These are phyloP conservation scores for Acromyrmex charruanus DNA, from an alignment of 1,140 invertebrate genomes.

Conservation along the genomic window DNA sequence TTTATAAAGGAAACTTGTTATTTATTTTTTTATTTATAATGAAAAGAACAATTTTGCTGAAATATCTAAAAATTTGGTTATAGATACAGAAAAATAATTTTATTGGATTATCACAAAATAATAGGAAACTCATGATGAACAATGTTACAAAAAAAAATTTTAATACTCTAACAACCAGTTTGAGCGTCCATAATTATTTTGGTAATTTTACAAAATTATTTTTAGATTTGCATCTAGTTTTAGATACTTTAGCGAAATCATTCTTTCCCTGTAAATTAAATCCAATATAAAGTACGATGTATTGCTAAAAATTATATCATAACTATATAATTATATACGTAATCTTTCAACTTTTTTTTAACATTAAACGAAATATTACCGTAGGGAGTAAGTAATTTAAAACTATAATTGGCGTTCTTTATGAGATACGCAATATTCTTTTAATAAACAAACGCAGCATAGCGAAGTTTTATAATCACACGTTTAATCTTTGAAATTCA, in stretches of 20 bases:
- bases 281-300: neutral
- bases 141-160: too few relatives aligned
- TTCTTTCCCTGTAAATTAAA: neutral
- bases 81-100: too few relatives aligned
- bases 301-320: neutral
- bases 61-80: too few relatives aligned
- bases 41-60: too few relatives aligned
- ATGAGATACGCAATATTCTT: neutral
- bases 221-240: too few relatives aligned
- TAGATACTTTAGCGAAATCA: too few relatives aligned
- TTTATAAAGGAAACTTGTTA: neutral
- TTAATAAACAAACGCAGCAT: neutral
- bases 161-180: too few relatives aligned
- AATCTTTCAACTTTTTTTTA: neutral
- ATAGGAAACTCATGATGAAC: too few relatives aligned
- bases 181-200: too few relatives aligned
- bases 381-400: neutral
- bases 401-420: neutral
- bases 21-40: slow-evolving; percentile 5
- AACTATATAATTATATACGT: neutral
- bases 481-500: slow-evolving; percentile 42
- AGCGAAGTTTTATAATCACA: neutral
- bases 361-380: neutral
- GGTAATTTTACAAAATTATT: too few relatives aligned
- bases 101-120: too few relatives aligned